Evolutionary conservation across 2,888 invertebrate species (phyloP), one percentile per base, ranked within the genome.

Genomic region (Mythimna lalbum): DNA sequence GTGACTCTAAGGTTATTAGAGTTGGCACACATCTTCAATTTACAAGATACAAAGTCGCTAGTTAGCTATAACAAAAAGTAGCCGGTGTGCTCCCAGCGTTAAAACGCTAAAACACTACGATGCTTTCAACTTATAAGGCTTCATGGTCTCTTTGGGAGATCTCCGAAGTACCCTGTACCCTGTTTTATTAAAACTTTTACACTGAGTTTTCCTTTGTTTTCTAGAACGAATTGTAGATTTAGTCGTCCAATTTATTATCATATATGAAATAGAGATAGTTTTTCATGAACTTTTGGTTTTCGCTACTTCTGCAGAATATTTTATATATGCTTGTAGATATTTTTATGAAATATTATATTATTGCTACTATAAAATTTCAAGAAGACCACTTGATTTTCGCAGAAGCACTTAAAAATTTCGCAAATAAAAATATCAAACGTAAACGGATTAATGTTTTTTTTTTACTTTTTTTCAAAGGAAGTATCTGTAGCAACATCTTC

Each of bases 181-280:
- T 83, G 79, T 84, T 84, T 87, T 88, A 87, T 85, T 88, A 84
- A 87, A 88, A 88, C 83, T 88, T 87, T 88, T 82, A 73, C 79
- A 82, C 63, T 4, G 50, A 56, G 27, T 69, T 78, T 71, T 66
- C 59, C 27, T 77, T 68, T 73, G 60, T 82, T 76, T 83, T 85
- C 68, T 57, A 66, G 56, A 78, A 77, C 50, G 56, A 73, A 77
- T 72, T 72, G 65, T 62, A 21, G 67, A 81, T 78, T 68, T 60
- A 78, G 64, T 64, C 27, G 17, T 23, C 47, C 43, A 31, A 66
- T 81, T 72, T 81, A 52, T 62, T 68, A 72, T 36, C 57, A 62
- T 62, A 43, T 64, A 64, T 69, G 63, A 57, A 36, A 56, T 23
- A 27, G 50, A 61, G 14, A 43, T 7, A 4, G 19, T 56, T 55